Evolutionary conservation across 2,888 invertebrate species (phyloP).

Genomic region (Eurytoma californica): DNA sequence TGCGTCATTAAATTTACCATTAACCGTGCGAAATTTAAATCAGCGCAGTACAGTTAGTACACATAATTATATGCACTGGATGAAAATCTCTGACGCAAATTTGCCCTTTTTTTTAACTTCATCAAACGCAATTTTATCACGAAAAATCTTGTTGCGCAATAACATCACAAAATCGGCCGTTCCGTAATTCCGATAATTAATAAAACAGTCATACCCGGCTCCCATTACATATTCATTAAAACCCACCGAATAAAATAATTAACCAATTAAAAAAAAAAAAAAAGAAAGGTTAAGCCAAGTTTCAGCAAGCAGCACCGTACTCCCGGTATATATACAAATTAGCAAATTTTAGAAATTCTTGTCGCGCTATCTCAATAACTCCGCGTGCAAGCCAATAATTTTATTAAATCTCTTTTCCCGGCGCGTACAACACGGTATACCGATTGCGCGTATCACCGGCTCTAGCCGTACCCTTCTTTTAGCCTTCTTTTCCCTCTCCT

Average conservation of each 20-base stretch:
- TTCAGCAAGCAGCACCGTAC: too few relatives aligned
- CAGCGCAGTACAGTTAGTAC: too few relatives aligned
- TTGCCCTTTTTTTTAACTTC: too few relatives aligned
- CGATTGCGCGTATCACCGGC: not conserved
- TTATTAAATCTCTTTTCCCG: constrained; percentile 17
- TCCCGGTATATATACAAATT: too few relatives aligned
- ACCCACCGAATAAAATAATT: constrained; percentile 2
- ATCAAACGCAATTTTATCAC: too few relatives aligned
- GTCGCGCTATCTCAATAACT: constrained; percentile 24
- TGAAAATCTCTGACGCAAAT: too few relatives aligned
- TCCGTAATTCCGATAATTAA: constrained; percentile 35
- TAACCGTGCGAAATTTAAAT: too few relatives aligned
- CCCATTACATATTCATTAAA: constrained; percentile 34
- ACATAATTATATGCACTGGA: too few relatives aligned
- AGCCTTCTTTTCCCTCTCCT: too few relatives aligned
- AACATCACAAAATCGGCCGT: constrained; percentile 31
- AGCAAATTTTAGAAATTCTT: constrained; percentile 19
- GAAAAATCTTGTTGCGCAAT: constrained; percentile 34
- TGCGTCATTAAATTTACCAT: too few relatives aligned
- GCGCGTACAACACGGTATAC: not conserved
- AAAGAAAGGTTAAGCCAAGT: not conserved
- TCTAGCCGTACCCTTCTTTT: not conserved
- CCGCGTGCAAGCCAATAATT: constrained; percentile 4
- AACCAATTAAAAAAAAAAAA: constrained; percentile 34
- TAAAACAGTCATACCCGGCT: constrained; percentile 14